Base-by-base conservation (phyloP, 2,888 invertebrate species). In the Lapara coniferarum region DNA sequence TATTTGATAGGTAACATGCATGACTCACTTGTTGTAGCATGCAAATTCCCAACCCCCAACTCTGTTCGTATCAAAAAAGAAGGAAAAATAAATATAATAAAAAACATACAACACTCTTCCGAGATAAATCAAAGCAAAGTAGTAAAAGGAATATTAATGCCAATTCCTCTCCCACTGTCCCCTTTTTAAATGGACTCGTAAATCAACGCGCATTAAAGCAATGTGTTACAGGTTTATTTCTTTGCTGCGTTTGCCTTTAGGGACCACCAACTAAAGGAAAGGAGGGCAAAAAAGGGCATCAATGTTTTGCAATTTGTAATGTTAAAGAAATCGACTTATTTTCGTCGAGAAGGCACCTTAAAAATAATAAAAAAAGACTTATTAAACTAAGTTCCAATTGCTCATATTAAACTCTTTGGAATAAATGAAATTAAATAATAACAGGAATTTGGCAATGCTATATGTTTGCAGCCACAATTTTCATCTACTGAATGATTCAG, bases 391-490 rank as follows among this genome's bases (percentile, higher is more conserved):
- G 78, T 85, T 83, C 86, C 85, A 86, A 89, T 86, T 84, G 81
- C 84, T 86, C 80, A 83, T 82, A 77, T 80, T 81, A 78, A 83
- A 85, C 79, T 92, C 92, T 92, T 92, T 92, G 92, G 92, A 88
- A 89, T 87, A 86, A 87, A 84, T 83, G 83, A 80, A 81, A 81
- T 82, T 81, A 79, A 80, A 81, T 76, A 74, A 77, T 81, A 79
- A 82, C 79, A 84, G 86, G 86, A 87, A 87, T 88, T 89, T 89
- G 90, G 89, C 89, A 86, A 89, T 86, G 81, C 78, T 76, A 81
- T 78, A 68, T 37, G 53, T 83, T 85, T 82, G 82, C 84, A 83
- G 86, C 88, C 86, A 84, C 81, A 84, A 83, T 80, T 84, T 83
- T 80, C 77, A 81, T 79, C 81, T 82, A 86, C 81, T 79, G 83